Evolutionary conservation across 2,113 vertebrate species (phyloP), one percentile per base, ranked within the genome.

Genomic region (Chaetops frenatus): DNA sequence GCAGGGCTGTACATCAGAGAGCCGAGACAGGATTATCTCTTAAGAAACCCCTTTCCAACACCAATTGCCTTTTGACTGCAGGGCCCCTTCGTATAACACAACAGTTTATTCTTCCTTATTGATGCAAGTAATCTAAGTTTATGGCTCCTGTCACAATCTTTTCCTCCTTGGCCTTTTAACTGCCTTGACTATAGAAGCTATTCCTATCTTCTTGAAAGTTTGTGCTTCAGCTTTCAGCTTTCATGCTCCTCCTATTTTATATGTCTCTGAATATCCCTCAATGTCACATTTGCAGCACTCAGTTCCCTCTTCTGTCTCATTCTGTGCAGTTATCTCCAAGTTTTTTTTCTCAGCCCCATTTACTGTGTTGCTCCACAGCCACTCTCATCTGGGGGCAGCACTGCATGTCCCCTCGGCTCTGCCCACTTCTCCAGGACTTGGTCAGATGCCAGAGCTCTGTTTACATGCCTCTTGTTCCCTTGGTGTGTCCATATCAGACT

Each of bases 61-160:
- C 80, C 93, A 86, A 92, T 85, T 97, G 77, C 91, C 81, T 94
- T 96, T 87, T 96, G 94, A 89, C 94, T 94, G 91, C 83, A 94
- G 92, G 74, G 88, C 86, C 61, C 45, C 81, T 90, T 94, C 31
- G 0, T 82, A 85, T 94, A 91, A 62, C 82, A 92, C 86, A 97
- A 95, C 90, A 81, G 93, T 94, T 96, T 96, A 90, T 96, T 96
- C 88, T 94, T 65, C 51, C 76, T 94, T 96, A 94, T 78, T 96
- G 95, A 81, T 93, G 88, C 88, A 94, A 93, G 79, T 88, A 88
- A 97, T 96, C 83, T 88, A 40, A 90, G 76, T 96, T 96, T 95
- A 95, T 93, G 79, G 92, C 82, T 94, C 29, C 88, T 90, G 81
- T 95, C 92, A 86, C 71, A 90, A 73, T 86, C 82, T 67, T 95